These are phyloP conservation scores for Agrypnus murinus DNA, from an alignment of 2,888 invertebrate genomes.

Conservation along the genomic window DNA sequence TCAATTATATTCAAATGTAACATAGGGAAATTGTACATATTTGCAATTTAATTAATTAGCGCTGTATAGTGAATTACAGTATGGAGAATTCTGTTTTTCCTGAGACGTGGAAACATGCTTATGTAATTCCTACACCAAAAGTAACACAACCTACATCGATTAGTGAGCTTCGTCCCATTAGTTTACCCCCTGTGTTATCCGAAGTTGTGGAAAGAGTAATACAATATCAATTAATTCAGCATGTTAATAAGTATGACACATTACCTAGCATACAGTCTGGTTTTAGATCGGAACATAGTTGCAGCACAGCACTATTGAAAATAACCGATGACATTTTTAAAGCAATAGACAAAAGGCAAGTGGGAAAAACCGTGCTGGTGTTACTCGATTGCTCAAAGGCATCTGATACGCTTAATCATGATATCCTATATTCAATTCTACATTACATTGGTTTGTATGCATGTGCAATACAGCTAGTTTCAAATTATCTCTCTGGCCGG, in stretches of 20 bases:
- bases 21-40: no score
- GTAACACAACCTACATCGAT: no score
- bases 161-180: conserved; percentile 60
- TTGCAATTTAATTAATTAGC: no score
- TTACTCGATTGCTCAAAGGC: not conserved
- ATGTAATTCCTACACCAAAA: not conserved
- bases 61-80: no score
- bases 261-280: conserved; percentile 47
- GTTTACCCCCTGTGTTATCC: conserved; percentile 52
- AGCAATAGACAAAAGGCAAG: no score
- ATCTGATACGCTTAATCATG: not conserved
- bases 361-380: not conserved
- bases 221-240: conserved; percentile 50
- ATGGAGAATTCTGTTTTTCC: no score
- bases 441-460: no score
- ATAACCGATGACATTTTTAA: conserved; percentile 20
- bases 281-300: conserved; percentile 17
- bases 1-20: no score
- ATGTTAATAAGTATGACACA: conserved; percentile 53
- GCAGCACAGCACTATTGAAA: conserved; percentile 11
- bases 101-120: not conserved
- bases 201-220: conserved; percentile 55
- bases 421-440: no score
- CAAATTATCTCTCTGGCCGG: no score
- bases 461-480: no score